phyloP scores from a whole-genome alignment of 92 coral and sea anemone genomes.

The Chrysogorgia sp. region DNA sequence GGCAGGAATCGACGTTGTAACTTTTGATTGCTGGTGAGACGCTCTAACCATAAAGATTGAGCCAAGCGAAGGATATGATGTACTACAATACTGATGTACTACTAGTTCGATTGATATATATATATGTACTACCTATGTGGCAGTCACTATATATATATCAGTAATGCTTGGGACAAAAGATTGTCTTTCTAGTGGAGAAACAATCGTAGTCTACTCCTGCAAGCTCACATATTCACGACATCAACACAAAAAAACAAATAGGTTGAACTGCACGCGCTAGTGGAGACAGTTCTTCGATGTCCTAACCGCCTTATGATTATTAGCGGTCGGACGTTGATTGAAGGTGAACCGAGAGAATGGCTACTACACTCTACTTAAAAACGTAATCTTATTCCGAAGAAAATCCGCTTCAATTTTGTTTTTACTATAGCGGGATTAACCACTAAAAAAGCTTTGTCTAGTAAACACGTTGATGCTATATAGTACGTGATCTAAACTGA shows the following conservation, averaged over 20 bases:
- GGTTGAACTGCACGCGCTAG: not conserved
- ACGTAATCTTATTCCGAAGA: conserved; percentile 19
- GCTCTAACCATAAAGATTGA: too few species aligned
- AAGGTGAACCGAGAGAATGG: conserved; percentile 14
- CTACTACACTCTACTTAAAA: conserved; percentile 25
- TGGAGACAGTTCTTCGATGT: not conserved
- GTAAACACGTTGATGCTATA: not conserved
- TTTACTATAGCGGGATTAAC: not conserved
- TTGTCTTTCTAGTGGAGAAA: too few species aligned
- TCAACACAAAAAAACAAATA: not conserved
- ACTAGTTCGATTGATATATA: too few species aligned
- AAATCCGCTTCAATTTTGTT: not conserved
- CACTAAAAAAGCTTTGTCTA: not conserved
- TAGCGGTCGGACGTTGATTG: conserved; percentile 20
- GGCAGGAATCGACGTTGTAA: too few species aligned
- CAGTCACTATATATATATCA: too few species aligned
- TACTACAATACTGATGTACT: too few species aligned
- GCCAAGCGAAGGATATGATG: too few species aligned
- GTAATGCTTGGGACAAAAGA: too few species aligned
- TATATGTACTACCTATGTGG: too few species aligned
- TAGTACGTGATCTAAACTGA: not conserved
- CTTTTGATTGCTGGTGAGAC: too few species aligned
- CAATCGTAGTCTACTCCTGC: too few species aligned
- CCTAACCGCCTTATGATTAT: not conserved
- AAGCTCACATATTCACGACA: too few species aligned